Evolutionary conservation across 1,140 invertebrate genomes (phyloP).

Genomic region (Octopus sinensis): DNA sequence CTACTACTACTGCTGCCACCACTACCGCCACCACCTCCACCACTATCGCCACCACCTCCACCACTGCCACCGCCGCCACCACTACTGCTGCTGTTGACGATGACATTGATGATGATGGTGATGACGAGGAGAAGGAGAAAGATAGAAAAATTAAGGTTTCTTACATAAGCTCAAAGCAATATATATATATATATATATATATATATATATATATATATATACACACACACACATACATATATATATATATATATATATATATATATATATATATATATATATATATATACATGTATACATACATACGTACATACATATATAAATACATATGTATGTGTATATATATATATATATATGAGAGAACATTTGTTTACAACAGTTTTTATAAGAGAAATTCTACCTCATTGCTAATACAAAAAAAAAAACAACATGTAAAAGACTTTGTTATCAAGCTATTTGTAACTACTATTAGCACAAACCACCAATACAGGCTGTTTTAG

Average conservation of each 20-base stretch:
- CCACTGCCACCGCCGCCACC: background rate
- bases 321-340: background rate
- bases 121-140: background rate
- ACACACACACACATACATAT: background rate
- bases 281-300: slow-evolving; percentile 3
- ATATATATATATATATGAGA: background rate
- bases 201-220: no score
- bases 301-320: slow-evolving; percentile 15
- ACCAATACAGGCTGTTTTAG: slow-evolving; percentile 72
- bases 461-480: slow-evolving; percentile 68
- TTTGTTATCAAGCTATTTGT: background rate
- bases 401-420: no score
- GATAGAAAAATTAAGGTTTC: background rate
- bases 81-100: background rate
- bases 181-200: no score
- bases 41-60: background rate
- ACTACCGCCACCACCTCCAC: no score
- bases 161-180: no score
- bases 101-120: no score
- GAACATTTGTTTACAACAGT: background rate
- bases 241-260: background rate
- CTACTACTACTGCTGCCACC: no score
- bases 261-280: slow-evolving; percentile 7
- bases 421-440: no score
- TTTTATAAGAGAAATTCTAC: no score